Percentiles rank a stretch among this genome's conserved stretches.
Conservation (phyloP, 2,888 invertebrate genomes). For the Carpatolechia fugitivella region DNA sequence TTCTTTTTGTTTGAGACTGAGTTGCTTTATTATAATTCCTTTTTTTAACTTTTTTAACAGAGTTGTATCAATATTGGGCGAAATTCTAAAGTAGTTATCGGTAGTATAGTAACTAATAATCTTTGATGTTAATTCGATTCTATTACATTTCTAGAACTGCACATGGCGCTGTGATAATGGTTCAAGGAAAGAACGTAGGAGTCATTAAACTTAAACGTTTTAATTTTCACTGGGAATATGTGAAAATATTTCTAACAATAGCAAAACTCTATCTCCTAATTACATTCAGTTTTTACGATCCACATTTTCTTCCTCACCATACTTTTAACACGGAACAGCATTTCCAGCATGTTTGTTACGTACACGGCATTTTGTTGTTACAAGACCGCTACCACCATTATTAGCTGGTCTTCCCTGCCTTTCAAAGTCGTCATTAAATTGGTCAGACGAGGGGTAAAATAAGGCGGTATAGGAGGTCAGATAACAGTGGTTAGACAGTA, state of each 20-base stretch:
- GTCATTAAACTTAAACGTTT: not conserved
- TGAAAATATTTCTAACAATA: not conserved
- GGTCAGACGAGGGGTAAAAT: conserved; percentile 16
- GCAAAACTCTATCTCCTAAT: conserved; percentile 5
- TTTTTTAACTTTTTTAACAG: no score
- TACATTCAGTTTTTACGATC: conserved; percentile 20
- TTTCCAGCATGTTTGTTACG: conserved; percentile 51
- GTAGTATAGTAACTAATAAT: no score
- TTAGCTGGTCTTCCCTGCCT: conserved; percentile 30
- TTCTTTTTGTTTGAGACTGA: no score
- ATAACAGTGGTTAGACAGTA: conserved; percentile 42
- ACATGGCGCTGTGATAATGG: no score
- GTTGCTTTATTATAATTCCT: no score
- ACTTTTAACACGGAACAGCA: conserved; percentile 51
- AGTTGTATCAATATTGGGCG: no score
- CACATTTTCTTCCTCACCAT: conserved; percentile 33
- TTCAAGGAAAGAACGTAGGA: no score
- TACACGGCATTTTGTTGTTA: conserved; percentile 55
- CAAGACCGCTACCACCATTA: conserved; percentile 36
- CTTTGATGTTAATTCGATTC: no score
- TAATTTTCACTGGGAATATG: not conserved
- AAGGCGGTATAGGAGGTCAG: conserved; percentile 30
- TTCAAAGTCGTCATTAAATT: conserved; percentile 14
- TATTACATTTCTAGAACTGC: not conserved
- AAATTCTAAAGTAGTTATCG: no score